phyloP scores from a whole-genome alignment of 2,113 vertebrate species.

The Romanogobio albipinnatus region DNA sequence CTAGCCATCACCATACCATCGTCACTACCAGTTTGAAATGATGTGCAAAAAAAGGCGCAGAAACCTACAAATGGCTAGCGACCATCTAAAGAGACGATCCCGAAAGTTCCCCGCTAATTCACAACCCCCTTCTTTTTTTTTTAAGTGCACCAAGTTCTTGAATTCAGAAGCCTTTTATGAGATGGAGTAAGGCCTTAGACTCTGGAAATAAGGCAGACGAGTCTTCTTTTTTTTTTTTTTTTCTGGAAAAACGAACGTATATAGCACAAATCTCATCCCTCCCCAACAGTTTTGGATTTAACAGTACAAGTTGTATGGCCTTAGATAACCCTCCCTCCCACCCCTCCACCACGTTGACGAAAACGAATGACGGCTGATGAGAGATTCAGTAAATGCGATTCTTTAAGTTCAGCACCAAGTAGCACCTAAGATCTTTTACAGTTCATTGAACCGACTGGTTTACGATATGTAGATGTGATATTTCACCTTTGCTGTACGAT shows the following conservation, averaged over 20 bases:
- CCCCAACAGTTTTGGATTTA: slow-evolving; percentile 70
- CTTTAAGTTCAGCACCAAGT: slow-evolving; percentile 78
- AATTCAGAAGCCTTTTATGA: slow-evolving; percentile 68
- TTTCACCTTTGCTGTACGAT: slow-evolving; percentile 12
- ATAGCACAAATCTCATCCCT: slow-evolving; percentile 60
- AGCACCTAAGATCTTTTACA: slow-evolving; percentile 61
- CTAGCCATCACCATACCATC: slow-evolving; percentile 72
- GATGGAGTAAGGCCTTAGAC: slow-evolving; percentile 75
- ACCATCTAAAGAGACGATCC: slow-evolving; percentile 7
- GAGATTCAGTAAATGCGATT: slow-evolving; percentile 54
- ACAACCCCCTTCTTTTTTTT: slow-evolving; percentile 35
- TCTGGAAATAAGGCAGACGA: slow-evolving; percentile 78
- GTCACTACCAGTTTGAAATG: slow-evolving; percentile 6
- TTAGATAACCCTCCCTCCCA: slow-evolving; percentile 62
- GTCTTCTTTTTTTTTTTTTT: slow-evolving; percentile 60
- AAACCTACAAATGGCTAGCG: slow-evolving; percentile 28
- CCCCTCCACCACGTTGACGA: background rate
- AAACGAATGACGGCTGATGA: slow-evolving; percentile 44
- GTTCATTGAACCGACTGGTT: slow-evolving; percentile 48
- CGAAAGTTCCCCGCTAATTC: background rate
- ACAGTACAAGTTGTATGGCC: slow-evolving; percentile 77
- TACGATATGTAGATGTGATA: slow-evolving; percentile 34
- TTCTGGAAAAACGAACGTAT: background rate
- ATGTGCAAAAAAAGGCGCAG: slow-evolving; percentile 33
- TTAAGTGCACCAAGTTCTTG: slow-evolving; percentile 70